phyloP scores from a whole-genome alignment of 2,888 invertebrate species.

The Lottia scabra region DNA sequence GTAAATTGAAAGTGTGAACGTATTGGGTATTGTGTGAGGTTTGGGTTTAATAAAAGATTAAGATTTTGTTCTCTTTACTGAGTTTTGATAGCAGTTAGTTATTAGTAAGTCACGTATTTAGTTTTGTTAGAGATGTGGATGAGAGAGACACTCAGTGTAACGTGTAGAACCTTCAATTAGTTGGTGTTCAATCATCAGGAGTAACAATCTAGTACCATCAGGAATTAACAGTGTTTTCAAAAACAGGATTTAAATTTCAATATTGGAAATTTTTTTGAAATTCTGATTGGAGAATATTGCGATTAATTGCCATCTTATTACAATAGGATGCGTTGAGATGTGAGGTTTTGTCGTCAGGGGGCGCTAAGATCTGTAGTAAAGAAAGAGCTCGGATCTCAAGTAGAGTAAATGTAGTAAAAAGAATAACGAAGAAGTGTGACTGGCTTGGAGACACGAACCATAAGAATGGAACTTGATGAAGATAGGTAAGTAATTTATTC shows the following conservation, averaged over 20 bases:
- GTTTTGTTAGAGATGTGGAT: no score
- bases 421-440: conserved; percentile 6
- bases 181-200: no score
- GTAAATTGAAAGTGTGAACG: neutral
- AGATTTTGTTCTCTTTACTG: neutral
- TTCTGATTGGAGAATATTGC: neutral
- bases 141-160: no score
- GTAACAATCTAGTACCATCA: no score
- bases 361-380: conserved; percentile 4
- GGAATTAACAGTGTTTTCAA: no score
- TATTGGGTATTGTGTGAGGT: neutral
- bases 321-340: conserved; percentile 6
- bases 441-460: conserved; percentile 1
- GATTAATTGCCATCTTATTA: neutral
- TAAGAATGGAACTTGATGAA: neutral
- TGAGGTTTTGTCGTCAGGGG: conserved; percentile 3
- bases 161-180: no score
- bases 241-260: no score
- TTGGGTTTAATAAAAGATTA: neutral
- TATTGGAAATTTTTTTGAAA: neutral
- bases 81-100: neutral
- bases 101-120: neutral
- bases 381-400: neutral
- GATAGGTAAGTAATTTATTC: neutral
- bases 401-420: conserved; percentile 4